Evolutionary conservation across 37 sponge, comb jelly and placozoan species (phyloP), one percentile per base, ranked within the genome.

Genomic region (Haliclona indistincta): DNA sequence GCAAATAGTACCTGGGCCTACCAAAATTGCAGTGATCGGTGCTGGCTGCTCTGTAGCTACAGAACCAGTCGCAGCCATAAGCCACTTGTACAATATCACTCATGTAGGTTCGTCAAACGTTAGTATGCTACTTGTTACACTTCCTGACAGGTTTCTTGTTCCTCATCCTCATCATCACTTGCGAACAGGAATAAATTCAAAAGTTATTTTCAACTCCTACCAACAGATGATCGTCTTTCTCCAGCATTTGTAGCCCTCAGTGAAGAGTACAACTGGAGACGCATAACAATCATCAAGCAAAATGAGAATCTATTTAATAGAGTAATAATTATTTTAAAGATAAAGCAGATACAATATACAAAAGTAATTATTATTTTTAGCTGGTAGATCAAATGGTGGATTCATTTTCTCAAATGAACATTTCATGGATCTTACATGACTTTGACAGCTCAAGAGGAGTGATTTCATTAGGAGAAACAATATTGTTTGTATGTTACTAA

Each of bases 301-400:
- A 62, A 83, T 67, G 84, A 83, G 51, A 83, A 83, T 69, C 38
- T 83, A 15, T 70, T 83, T 30, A 83, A 69, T 28, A 61, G 58
- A 13, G 84, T 83, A 56, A n/a, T n/a, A n/a, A n/a, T n/a, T n/a
- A n/a, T n/a, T n/a, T n/a, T n/a, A n/a, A n/a, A n/a, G n/a, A n/a
- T n/a, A n/a, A n/a, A n/a, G n/a, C n/a, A n/a, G n/a, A n/a, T n/a
- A n/a, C n/a, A n/a, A n/a, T n/a, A n/a, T n/a, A n/a, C n/a, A n/a
- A n/a, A n/a, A n/a, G n/a, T n/a, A n/a, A n/a, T n/a, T n/a, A 25
- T n/a, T 58, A 25, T n/a, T 25, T 25, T 25, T 20, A 58, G 60
- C 11, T 26, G n/a, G n/a, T 58, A 25, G n/a, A 58, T 58, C 26
- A 6, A n/a, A 6, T 58, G 23, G n/a, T 25, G 25, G 60, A n/a